Evolutionary conservation across 2,888 invertebrate genomes (phyloP).

Genomic region (Sarcophaga variegata): DNA sequence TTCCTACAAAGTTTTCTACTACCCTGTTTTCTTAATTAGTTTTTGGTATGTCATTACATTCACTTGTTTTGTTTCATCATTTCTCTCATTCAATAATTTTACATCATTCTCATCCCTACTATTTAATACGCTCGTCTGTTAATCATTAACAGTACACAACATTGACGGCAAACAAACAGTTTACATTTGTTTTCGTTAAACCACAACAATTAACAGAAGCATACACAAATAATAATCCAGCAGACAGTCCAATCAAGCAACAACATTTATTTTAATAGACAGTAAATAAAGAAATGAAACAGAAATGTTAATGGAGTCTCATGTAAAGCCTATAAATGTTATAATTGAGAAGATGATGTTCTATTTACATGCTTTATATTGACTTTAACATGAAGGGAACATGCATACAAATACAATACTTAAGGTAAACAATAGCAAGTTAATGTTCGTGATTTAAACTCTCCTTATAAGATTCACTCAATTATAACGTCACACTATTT

Average conservation of each 20-base stretch:
- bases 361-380: neutral
- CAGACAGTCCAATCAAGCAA: neutral
- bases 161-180: conserved; percentile 37
- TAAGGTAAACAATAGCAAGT: too few relatives aligned
- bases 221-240: neutral
- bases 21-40: too few relatives aligned
- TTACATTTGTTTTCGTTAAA: conserved; percentile 32
- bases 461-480: too few relatives aligned
- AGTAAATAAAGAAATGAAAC: neutral
- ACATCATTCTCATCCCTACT: neutral
- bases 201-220: conserved; percentile 1
- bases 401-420: too few relatives aligned
- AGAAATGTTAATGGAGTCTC: conserved; percentile 10
- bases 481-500: too few relatives aligned
- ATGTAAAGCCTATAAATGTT: neutral
- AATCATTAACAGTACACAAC: conserved; percentile 8
- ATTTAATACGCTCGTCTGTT: neutral
- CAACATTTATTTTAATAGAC: neutral
- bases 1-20: too few relatives aligned
- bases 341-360: conserved; percentile 17
- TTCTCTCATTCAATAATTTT: neutral
- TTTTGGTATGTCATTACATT: too few relatives aligned
- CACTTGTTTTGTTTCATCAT: neutral
- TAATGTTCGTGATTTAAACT: too few relatives aligned
- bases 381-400: neutral